A percentile compares a stretch with the other conserved stretches of the same genome.
Conservation (phyloP, 2,113 vertebrate species). For the Geococcyx californianus region DNA sequence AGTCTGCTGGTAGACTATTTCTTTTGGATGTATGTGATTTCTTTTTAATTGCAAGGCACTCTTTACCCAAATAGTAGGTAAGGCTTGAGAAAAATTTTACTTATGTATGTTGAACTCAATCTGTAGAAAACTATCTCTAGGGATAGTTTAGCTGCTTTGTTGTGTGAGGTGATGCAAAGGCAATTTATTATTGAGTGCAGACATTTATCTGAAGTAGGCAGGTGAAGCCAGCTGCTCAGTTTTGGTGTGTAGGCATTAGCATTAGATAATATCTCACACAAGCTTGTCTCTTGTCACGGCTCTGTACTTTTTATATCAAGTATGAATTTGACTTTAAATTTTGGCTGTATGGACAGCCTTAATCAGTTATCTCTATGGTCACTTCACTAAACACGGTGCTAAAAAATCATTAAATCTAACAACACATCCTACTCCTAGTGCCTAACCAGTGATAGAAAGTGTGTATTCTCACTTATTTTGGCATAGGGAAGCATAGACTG, state of each 20-base stretch:
- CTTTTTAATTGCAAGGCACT: background rate
- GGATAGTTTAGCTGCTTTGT: background rate
- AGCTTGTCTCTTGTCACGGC: background rate
- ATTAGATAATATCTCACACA: background rate
- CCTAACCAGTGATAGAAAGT: background rate
- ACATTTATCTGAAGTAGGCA: background rate
- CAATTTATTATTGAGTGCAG: background rate
- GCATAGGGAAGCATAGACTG: background rate
- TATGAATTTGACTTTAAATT: background rate
- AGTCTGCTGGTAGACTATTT: background rate
- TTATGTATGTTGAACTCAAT: background rate
- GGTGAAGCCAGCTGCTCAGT: background rate
- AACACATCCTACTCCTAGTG: background rate
- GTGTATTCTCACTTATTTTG: background rate
- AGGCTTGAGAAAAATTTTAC: background rate
- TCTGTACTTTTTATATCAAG: background rate
- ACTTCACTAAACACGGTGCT: background rate
- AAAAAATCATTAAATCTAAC: background rate
- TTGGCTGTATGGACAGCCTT: background rate
- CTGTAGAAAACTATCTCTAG: background rate
- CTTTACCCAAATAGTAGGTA: background rate
- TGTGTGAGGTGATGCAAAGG: background rate
- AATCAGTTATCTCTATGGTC: background rate
- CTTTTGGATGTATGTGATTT: background rate
- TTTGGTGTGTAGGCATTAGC: background rate